These are phyloP conservation scores for Eurois occulta DNA, from an alignment of 2,888 invertebrate species.

Conservation along the genomic window DNA sequence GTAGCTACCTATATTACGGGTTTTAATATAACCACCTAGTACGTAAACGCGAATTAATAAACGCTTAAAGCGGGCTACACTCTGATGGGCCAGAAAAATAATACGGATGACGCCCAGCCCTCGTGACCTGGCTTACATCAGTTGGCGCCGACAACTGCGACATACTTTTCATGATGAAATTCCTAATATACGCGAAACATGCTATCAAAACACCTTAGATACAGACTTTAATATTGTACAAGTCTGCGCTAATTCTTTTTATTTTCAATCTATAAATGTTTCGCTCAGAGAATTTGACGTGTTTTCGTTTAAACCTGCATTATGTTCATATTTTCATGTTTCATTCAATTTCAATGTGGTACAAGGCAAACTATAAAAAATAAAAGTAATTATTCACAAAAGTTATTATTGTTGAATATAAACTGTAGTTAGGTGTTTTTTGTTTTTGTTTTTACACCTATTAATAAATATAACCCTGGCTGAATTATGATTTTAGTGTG, in stretches of 20 bases:
- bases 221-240: constrained; percentile 20
- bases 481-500: not conserved
- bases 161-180: constrained; percentile 80
- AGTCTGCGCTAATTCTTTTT: constrained; percentile 2
- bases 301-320: constrained; percentile 27
- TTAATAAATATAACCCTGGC: not conserved
- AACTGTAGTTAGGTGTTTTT: constrained; percentile 12
- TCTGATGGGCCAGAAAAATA: constrained; percentile 82
- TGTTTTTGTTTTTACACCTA: not conserved
- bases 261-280: constrained; percentile 1
- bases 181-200: constrained; percentile 76
- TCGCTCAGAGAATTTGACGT: constrained; percentile 2
- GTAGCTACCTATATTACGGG: constrained; percentile 23
- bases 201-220: constrained; percentile 65
- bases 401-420: constrained; percentile 41
- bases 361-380: constrained; percentile 43
- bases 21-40: constrained; percentile 28
- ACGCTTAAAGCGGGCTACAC: constrained; percentile 68
- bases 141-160: constrained; percentile 82
- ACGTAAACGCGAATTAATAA: constrained; percentile 57
- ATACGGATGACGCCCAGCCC: constrained; percentile 80
- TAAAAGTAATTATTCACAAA: constrained; percentile 39
- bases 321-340: constrained; percentile 33
- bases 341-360: constrained; percentile 40
- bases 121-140: constrained; percentile 84